Evolutionary conservation across 2,888 invertebrate species (phyloP).

Genomic region (Amiota minor): DNA sequence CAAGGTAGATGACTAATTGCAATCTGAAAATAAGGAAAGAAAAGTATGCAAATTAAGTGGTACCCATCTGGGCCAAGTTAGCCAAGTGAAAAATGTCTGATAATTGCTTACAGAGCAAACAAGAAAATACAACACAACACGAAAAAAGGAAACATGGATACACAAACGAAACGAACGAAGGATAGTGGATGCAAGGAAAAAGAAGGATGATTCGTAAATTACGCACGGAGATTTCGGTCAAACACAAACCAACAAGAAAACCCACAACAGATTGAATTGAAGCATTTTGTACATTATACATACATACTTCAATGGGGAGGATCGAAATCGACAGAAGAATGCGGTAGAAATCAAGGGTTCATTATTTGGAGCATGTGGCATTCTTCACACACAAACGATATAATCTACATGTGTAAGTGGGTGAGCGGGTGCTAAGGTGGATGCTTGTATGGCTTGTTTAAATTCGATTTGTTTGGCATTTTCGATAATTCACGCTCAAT

Average conservation of each 20-base stretch:
- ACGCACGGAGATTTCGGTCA: not conserved
- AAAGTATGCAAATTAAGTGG: slow-evolving; percentile 57
- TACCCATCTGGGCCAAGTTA: slow-evolving; percentile 46
- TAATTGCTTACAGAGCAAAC: slow-evolving; percentile 47
- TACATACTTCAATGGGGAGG: slow-evolving; percentile 34
- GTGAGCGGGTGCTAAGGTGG: not conserved
- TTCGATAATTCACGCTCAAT: slow-evolving; percentile 55
- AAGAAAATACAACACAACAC: slow-evolving; percentile 1
- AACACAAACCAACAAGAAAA: slow-evolving; percentile 12
- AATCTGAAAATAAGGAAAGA: slow-evolving; percentile 40
- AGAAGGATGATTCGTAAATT: not conserved
- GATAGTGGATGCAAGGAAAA: not conserved
- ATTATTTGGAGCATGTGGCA: not conserved
- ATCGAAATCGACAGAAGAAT: too few species aligned
- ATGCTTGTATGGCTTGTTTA: not conserved
- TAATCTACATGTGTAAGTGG: not conserved
- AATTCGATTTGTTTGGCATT: slow-evolving; percentile 1
- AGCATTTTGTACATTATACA: slow-evolving; percentile 12
- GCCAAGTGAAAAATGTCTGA: slow-evolving; percentile 57
- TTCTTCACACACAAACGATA: not conserved
- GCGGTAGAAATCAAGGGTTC: slow-evolving; percentile 21
- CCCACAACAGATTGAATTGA: slow-evolving; percentile 16
- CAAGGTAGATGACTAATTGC: slow-evolving; percentile 53
- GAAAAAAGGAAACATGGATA: not conserved
- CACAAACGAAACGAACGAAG: not conserved